These are phyloP conservation scores for Drosophila willistoni DNA, from an alignment of 1,140 invertebrate species.

Conservation along the genomic window DNA sequence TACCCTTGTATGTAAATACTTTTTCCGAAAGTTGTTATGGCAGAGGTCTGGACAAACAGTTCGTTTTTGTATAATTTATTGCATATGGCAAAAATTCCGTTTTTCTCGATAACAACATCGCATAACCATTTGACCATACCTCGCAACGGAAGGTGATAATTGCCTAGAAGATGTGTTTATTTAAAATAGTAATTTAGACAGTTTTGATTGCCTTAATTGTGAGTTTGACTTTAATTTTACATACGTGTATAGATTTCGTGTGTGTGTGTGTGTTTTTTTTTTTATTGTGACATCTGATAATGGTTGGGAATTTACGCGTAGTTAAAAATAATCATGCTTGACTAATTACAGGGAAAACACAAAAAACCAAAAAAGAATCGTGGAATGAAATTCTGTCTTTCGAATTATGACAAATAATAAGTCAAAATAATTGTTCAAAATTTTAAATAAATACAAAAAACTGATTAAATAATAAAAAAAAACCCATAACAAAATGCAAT, in stretches of 20 bases:
- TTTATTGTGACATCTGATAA: neutral
- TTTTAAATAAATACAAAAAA: no score
- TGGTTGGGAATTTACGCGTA: neutral
- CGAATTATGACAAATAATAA: no score
- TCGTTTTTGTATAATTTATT: neutral
- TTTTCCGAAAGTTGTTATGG: neutral
- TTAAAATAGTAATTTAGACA: slow-evolving; percentile 3
- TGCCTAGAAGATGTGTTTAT: neutral
- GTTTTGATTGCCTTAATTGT: slow-evolving; percentile 8
- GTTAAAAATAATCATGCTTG: neutral
- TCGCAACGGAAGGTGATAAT: slow-evolving; percentile 1
- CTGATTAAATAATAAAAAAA: no score
- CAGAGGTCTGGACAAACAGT: neutral
- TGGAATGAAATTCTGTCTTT: neutral
- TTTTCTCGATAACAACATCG: no score
- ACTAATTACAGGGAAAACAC: neutral
- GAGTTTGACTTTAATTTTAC: neutral
- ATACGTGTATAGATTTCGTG: no score
- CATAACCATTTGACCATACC: neutral
- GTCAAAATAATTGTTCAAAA: neutral
- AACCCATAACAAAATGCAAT: no score
- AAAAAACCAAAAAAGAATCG: neutral
- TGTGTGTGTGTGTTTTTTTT: no score
- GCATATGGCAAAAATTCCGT: no score
- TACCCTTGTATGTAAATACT: neutral